Base-by-base conservation (phyloP, 2,113 vertebrate genomes). In the Chitala chitala region DNA sequence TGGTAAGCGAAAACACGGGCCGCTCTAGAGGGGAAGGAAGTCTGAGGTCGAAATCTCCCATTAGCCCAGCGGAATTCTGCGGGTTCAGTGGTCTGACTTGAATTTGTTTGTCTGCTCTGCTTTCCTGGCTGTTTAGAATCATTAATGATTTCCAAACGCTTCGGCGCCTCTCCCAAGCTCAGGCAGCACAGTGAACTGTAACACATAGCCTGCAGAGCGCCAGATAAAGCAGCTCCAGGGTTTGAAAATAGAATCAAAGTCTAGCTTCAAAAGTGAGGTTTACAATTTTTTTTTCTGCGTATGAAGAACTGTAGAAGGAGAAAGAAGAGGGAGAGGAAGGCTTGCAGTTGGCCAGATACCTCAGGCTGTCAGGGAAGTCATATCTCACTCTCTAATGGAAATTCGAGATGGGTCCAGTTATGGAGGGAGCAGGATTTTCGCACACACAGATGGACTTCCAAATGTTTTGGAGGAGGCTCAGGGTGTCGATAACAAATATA, bases 381-480 rank as follows among this genome's bases (percentile, higher is more conserved):
- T 76, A 76, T 55, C 68, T 68, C 76, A 75, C 71, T 61, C 69
- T 44, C 33, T 77, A 75, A 78, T 78, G 76, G 74, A 78, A 78
- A 78, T 77, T 61, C 42, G 53, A 68, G 75, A 77, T 70, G 50
- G 72, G 76, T 63, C 65, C 56, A 56, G 68, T 48, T 69, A 74
- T 65, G 72, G 73, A 56, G 59, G 73, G 65, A 76, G 77, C 66
- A 65, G 73, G 48, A 53, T 74, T 55, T 59, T 55, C 54, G 69
- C 69, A 15, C 50, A 75, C 75, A 80, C 77, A 82, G 78, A 82
- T 79, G 77, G 79, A 78, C 72, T 36, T 81, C 77, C 81, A 81
- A 83, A 83, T 81, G 77, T 79, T 83, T 83, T 78, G 77, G 79
- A 76, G 81, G 81, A 78, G 77, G 74, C 50, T 44, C 51, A 71